Evolutionary conservation across 2,797 vertebrate species (phyloP).

Genomic region (Xenopus petersii): DNA sequence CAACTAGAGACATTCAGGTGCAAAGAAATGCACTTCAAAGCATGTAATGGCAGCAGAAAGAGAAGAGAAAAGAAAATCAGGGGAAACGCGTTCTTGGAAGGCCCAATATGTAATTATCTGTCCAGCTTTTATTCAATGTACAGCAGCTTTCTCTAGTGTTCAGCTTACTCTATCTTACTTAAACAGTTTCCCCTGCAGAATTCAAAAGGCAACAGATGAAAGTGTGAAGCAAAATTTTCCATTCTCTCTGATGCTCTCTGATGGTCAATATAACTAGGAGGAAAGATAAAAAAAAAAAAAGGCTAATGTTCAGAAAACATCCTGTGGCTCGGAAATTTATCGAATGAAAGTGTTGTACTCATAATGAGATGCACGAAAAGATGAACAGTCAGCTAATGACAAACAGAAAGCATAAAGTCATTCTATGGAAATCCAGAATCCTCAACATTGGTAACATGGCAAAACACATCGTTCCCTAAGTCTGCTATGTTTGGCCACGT

Average conservation of each 20-base stretch:
- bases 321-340: slow-evolving; percentile 20
- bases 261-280: slow-evolving; percentile 35
- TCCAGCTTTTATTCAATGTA: slow-evolving; percentile 29
- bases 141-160: slow-evolving; percentile 32
- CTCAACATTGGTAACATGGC: background rate
- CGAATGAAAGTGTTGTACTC: slow-evolving; percentile 4
- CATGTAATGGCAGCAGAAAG: slow-evolving; percentile 1
- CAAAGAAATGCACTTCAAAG: slow-evolving; percentile 35
- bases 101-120: slow-evolving; percentile 36
- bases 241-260: slow-evolving; percentile 47
- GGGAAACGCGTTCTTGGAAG: slow-evolving; percentile 18
- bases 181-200: slow-evolving; percentile 44
- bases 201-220: slow-evolving; percentile 44
- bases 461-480: background rate
- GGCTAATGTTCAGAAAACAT: background rate
- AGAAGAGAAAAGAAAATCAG: slow-evolving; percentile 19
- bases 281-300: slow-evolving; percentile 20
- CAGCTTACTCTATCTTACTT: slow-evolving; percentile 41
- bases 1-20: slow-evolving; percentile 16
- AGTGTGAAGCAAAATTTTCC: slow-evolving; percentile 28
- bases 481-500: too few relatives aligned
- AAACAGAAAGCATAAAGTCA: background rate
- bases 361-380: slow-evolving; percentile 11
- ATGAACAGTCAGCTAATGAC: slow-evolving; percentile 13
- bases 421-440: background rate